Percentiles rank a stretch among this genome's conserved stretches.
These are phyloP conservation scores for Megalops cyprinoides DNA, from an alignment of 2,797 vertebrate genomes.

Conservation along the genomic window DNA sequence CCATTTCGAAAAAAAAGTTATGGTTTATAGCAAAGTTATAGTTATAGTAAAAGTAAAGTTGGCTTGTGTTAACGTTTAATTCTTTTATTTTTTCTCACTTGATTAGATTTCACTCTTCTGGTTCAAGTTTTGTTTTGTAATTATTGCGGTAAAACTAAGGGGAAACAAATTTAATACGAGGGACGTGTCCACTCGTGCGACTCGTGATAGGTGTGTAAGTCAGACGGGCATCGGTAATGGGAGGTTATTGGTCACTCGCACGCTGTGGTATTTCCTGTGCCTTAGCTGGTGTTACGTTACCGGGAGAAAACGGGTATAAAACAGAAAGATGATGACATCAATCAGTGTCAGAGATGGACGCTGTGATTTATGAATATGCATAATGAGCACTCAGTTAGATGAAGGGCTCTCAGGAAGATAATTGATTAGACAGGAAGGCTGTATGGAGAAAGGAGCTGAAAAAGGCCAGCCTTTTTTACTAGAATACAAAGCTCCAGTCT, in stretches of 20 bases:
- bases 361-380: conserved; percentile 83
- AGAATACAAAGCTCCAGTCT: conserved; percentile 26
- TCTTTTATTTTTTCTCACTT: no score
- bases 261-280: conserved; percentile 35
- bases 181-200: conserved; percentile 24
- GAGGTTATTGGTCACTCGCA: conserved; percentile 47
- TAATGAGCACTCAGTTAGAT: conserved; percentile 72
- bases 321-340: conserved; percentile 73
- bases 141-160: neutral
- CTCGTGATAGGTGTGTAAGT: no score
- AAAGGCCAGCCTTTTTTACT: conserved; percentile 45
- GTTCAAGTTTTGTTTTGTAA: no score
- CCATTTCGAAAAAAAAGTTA: no score
- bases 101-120: no score
- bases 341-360: conserved; percentile 77
- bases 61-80: no score
- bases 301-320: conserved; percentile 48
- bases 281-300: conserved; percentile 37
- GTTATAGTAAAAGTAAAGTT: no score
- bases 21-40: no score
- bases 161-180: conserved; percentile 16
- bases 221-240: conserved; percentile 28
- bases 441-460: conserved; percentile 56
- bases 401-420: conserved; percentile 73
- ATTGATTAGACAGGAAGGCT: conserved; percentile 84